These are phyloP conservation scores for Rutilus rutilus DNA, from an alignment of 2,113 vertebrate genomes.

Conservation along the genomic window DNA sequence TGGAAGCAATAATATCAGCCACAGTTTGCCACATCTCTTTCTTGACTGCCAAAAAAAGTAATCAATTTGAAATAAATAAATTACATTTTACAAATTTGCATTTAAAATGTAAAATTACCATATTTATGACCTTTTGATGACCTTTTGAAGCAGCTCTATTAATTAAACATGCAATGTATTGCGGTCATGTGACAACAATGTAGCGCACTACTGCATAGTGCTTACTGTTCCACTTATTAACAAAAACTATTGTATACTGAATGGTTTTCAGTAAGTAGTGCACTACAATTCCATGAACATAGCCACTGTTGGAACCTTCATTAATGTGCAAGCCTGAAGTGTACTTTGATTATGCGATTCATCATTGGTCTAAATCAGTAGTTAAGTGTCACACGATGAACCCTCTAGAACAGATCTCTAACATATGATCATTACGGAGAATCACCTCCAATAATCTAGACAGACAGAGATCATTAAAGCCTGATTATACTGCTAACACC, in stretches of 20 bases:
- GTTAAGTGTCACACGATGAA: constrained; percentile 35
- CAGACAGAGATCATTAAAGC: constrained; percentile 51
- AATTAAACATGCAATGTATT: not conserved
- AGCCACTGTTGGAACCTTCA: not conserved
- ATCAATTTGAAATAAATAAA: not conserved
- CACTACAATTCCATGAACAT: not conserved
- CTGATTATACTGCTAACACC: constrained; percentile 42
- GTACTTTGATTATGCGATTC: not conserved
- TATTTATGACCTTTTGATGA: not conserved
- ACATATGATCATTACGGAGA: constrained; percentile 51
- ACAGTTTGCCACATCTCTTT: too few relatives aligned
- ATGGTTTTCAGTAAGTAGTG: not conserved
- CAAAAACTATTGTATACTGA: not conserved
- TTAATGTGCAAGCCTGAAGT: not conserved
- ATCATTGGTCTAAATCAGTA: not conserved
- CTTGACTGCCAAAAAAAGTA: not conserved
- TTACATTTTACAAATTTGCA: not conserved
- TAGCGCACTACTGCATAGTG: not conserved
- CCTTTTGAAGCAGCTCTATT: not conserved
- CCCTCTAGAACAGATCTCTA: constrained; percentile 26
- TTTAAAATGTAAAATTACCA: constrained; percentile 10
- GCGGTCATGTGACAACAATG: not conserved
- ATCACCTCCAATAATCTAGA: constrained; percentile 51
- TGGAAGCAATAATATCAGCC: too few relatives aligned
- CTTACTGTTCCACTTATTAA: not conserved